phyloP scores from a whole-genome alignment of 1,140 invertebrate species.

The Aphaenogaster floridana region DNA sequence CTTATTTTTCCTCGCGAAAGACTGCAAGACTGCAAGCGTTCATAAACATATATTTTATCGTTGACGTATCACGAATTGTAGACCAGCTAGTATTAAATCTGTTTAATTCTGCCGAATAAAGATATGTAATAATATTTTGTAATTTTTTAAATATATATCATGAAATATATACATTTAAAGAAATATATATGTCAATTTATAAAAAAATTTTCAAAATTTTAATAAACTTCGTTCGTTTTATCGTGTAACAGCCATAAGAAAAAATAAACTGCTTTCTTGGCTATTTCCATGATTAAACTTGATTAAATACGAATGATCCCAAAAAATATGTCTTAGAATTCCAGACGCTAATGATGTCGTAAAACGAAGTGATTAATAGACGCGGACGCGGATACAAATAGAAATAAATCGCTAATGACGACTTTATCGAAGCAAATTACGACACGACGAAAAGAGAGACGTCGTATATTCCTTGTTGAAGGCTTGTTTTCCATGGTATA shows the following conservation, averaged over 20 bases:
- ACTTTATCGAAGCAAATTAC: conserved; percentile 6
- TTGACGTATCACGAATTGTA: not conserved
- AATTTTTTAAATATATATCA: not conserved
- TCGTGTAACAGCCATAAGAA: not conserved
- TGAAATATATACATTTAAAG: not conserved
- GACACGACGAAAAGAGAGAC: not conserved
- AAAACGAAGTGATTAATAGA: conserved; percentile 27
- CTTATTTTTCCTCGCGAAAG: not conserved
- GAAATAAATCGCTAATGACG: conserved; percentile 23
- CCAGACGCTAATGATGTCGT: not conserved
- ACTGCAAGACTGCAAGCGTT: not conserved
- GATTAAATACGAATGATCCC: not conserved
- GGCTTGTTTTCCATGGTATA: not conserved
- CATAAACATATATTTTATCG: conserved; percentile 24
- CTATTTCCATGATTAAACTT: not conserved
- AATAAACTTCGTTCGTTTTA: not conserved
- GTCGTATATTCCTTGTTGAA: not conserved
- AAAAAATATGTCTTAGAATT: not conserved
- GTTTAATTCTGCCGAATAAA: not conserved
- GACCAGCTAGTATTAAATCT: not conserved
- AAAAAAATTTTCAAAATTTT: not conserved
- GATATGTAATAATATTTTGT: not conserved
- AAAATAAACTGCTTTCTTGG: not conserved
- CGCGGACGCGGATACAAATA: not conserved
- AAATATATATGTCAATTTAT: not conserved